Evolutionary conservation across 2,888 invertebrate species (phyloP), one percentile per base, ranked within the genome.

Genomic region (Eurytoma adleriae): DNA sequence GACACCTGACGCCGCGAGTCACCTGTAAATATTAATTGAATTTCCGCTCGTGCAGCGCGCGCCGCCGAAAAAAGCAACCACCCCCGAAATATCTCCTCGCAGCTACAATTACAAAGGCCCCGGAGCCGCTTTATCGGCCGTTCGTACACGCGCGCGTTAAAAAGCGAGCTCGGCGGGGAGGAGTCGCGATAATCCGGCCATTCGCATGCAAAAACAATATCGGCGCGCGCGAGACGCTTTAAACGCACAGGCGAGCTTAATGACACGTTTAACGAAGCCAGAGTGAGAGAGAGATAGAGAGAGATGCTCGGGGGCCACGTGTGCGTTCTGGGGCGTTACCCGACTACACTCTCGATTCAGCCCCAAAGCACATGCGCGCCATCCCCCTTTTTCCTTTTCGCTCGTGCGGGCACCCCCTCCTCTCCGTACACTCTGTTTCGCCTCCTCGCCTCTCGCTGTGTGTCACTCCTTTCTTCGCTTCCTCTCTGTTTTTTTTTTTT

Each of bases 301-400:
- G 18, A 59, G 20, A 12, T 5, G 18, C 62, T 12, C 14, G 24
- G 27, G 10, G 54, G 54, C 76, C 76, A 69, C 69, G 69, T 76
- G 76, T 56, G 56, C 30, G 48, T 18, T 72, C 66, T 57, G 78
- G 78, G 78, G 78, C 78, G 78, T 78, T 78, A 78, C 78, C 78
- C 70, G 30, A 48, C 69, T 62, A 40, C 10, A 40, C 40, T 40
- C 59, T n/a, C 61, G 56, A 40, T 74, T 69, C 62, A 40, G 27
- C 48, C 62, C 24, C 69, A 64, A 66, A 71, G 77, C 66, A 78
- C 78, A 78, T 78, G 78, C 78, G 78, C 73, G 40, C 30, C 73
- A 68, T 71, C 27, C 71, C 50, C 62, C 20, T 66, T 68, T 61
- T 59, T n/a, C 40, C 52, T 12, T 30, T 48, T 16, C 59, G 27